A percentile compares a stretch with the other conserved stretches of the same genome.
Conservation (phyloP, 2,113 vertebrate species). For the Leucosticte australis region DNA sequence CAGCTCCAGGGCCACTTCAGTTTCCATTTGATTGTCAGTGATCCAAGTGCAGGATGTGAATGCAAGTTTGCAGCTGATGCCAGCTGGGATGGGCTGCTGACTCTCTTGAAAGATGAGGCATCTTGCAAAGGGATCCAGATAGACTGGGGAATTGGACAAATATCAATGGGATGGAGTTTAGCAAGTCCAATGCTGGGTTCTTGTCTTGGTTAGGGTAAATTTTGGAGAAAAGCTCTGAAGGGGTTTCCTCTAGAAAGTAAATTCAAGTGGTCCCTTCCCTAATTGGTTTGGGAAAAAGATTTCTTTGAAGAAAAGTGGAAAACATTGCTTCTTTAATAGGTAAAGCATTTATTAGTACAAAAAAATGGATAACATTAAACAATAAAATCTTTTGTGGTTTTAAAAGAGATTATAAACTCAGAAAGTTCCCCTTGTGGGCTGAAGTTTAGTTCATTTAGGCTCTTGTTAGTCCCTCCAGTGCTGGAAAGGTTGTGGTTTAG, state of each 20-base stretch:
- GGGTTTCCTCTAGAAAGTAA: not conserved
- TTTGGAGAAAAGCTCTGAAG: not conserved
- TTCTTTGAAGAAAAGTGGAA: not conserved
- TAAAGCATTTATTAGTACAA: not conserved
- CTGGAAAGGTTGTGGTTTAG: not conserved
- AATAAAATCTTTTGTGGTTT: not conserved
- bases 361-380: not conserved
- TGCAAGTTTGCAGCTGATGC: not conserved
- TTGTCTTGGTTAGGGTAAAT: not conserved
- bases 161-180: not conserved
- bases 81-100: not conserved
- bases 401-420: not conserved
- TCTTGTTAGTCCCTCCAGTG: not conserved
- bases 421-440: not conserved
- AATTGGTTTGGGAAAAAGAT: not conserved
- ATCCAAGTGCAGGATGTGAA: not conserved
- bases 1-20: not conserved
- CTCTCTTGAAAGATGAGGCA: not conserved
- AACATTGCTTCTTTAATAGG: not conserved
- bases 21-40: rapidly evolving
- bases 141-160: too few relatives aligned
- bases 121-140: not conserved
- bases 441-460: not conserved
- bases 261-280: not conserved
- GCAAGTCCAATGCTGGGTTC: not conserved